Evolutionary conservation across 2,113 vertebrate species (phyloP), one percentile per base, ranked within the genome.

Genomic region (Tamias sibiricus): DNA sequence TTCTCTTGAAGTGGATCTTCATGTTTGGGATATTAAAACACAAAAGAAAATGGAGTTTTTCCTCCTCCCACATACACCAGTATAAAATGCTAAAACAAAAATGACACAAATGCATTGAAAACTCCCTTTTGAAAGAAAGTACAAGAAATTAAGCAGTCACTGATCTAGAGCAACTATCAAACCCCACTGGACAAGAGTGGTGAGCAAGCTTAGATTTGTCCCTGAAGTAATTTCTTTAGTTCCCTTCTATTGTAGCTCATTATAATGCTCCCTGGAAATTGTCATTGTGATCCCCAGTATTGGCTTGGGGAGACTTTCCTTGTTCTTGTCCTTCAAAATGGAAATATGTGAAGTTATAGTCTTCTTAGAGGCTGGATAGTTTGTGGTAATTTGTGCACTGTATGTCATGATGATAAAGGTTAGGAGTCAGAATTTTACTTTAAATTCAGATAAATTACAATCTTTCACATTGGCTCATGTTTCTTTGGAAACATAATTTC

Each of bases 171-270:
- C 30, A 69, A 74, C 42, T 57, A 83, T 87, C 47, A 94, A 88
- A 92, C 68, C 35, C 57, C 77, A 47, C 28, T 54, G 28, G 22
- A 8, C 47, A 92, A 44, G 2, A 76, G 20, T 80, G 16, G 69
- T 88, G 35, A 83, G 66, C 81, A 91, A 24, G 32, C 12, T 59
- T 66, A 40, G 30, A 79, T 85, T 83, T 79, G 24, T 69, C 32
- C 81, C 1, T 77, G 84, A 87, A 54, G 94, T 59, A 90, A 84
- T 14, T 84, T 87, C 35, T 52, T 76, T 87, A 32, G n/a, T 95
- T 96, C 68, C 95, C 14, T 19, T 40, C 28, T 49, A n/a, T 26
- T n/a, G 11, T 62, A 76, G 16, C 59, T 95, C 35, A 77, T 77
- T 54, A n/a, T 28, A 86, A 86, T n/a, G 30, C 1, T 16, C 5